These are phyloP conservation scores for Abramis brama DNA, from an alignment of 2,113 vertebrate genomes.

Conservation along the genomic window DNA sequence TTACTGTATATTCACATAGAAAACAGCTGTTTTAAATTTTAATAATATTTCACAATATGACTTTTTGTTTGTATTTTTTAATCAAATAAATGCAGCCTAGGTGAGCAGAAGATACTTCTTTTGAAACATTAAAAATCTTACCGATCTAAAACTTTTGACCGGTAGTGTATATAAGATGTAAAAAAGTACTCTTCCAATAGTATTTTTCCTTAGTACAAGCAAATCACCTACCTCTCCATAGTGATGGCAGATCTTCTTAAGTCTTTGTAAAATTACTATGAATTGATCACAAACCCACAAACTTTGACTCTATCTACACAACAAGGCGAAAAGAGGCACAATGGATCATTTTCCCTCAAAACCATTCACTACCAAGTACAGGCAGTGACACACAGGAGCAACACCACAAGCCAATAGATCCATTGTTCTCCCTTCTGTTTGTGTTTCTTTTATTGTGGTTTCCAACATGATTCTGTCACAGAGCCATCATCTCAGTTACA, in stretches of 20 bases:
- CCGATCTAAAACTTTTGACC: no score
- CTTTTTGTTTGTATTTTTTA: no score
- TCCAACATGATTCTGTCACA: slow-evolving; percentile 59
- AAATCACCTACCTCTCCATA: slow-evolving; percentile 70
- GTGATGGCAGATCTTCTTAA: slow-evolving; percentile 37
- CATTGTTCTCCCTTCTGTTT: slow-evolving; percentile 66
- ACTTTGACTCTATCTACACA: slow-evolving; percentile 59
- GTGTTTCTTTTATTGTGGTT: slow-evolving; percentile 50
- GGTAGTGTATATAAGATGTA: not conserved
- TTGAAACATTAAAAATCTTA: no score
- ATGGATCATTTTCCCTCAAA: slow-evolving; percentile 73
- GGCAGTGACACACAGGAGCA: slow-evolving; percentile 67
- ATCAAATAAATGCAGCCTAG: no score
- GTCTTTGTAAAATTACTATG: slow-evolving; percentile 46
- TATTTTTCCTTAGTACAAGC: not conserved
- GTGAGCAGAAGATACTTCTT: no score
- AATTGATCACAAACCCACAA: slow-evolving; percentile 57
- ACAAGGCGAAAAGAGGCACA: slow-evolving; percentile 68
- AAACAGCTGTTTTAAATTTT: no score
- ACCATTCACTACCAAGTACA: slow-evolving; percentile 81
- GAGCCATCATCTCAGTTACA: slow-evolving; percentile 24
- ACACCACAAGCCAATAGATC: slow-evolving; percentile 65
- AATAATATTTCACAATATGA: no score
- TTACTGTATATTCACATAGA: no score
- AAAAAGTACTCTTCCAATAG: not conserved